Evolutionary conservation across 2,888 invertebrate species (phyloP).

Genomic region (Ceriagrion tenellum): DNA sequence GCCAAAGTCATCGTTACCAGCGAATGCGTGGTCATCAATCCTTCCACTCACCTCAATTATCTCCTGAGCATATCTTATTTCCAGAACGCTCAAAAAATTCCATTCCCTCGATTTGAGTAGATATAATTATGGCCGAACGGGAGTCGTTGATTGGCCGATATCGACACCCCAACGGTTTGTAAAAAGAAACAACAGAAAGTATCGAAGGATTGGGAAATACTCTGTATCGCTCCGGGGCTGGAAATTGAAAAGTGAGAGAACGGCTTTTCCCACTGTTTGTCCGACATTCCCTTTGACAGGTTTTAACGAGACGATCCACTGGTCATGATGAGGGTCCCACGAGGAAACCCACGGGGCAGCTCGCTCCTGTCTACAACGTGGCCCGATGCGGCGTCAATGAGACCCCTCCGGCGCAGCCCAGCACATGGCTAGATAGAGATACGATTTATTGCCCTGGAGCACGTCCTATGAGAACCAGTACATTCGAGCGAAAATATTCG

Average conservation of each 20-base stretch:
- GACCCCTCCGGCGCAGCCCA: background rate
- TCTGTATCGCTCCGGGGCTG: background rate
- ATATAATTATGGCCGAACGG: background rate
- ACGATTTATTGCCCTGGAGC: too few species aligned
- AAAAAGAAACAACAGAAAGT: background rate
- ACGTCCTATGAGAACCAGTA: too few species aligned
- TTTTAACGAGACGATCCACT: background rate
- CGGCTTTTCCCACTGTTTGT: background rate
- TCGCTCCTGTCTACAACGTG: background rate
- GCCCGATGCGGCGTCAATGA: background rate
- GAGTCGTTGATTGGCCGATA: background rate
- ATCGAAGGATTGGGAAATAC: background rate
- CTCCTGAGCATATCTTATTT: background rate
- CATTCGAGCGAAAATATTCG: too few species aligned
- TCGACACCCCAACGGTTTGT: background rate
- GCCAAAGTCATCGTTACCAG: background rate
- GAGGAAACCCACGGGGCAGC: background rate
- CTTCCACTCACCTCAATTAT: background rate
- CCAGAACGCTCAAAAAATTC: background rate
- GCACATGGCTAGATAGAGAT: background rate
- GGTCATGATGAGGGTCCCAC: background rate
- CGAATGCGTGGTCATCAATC: background rate
- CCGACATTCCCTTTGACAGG: background rate
- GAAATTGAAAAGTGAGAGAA: slow-evolving; percentile 8
- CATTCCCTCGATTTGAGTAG: background rate